Base-by-base conservation (phyloP, 2,113 vertebrate species). In the Mastomys natalensis region DNA sequence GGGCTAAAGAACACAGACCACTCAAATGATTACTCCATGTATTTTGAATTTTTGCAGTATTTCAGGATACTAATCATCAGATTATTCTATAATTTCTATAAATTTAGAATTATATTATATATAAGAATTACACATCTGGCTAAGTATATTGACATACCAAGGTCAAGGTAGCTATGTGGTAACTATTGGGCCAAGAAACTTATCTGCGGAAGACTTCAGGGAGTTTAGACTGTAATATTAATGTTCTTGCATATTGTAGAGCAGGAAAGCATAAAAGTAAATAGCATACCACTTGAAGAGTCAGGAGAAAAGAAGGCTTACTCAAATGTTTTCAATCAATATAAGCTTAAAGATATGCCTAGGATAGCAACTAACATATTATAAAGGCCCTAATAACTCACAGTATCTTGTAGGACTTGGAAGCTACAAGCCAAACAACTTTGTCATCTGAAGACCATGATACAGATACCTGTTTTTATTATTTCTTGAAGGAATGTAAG, bases 101-200 rank as follows among this genome's bases (percentile, higher is more conserved):
- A 92, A 94, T 51, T 94, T 77, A 87, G 82, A 72, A 95, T 92
- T 88, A 81, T 78, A 92, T 92, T 95, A 97, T 74, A 72, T 92
- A 72, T 92, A 82, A 84, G 74, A 94, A 88, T 76, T 92, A 77
- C 58, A 94, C 74, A 90, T 95, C 53, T 97, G 72, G 66, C 51
- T 95, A 97, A 19, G 82, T 26, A 97, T 87, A 73, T 93, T 87
- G 43, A n/a, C 84, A 93, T 84, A 62, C 60, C 81, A 89, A 96
- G 48, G 85, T 93, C 80, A 88, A 97, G 62, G 34, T 29, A 76
- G 82, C 81, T 91, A 82, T 29, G 21, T 94, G 60, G 93, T 7
- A 84, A 88, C 34, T 89, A 86, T 86, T 43, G 89, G 40, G 53
- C 43, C 93, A 94, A 91, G 2, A 96, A 92, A 24, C 70, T 92